Evolutionary conservation across 2,888 invertebrate genomes (phyloP), one percentile per base, ranked within the genome.

Genomic region (Synanthedon myopaeformis): DNA sequence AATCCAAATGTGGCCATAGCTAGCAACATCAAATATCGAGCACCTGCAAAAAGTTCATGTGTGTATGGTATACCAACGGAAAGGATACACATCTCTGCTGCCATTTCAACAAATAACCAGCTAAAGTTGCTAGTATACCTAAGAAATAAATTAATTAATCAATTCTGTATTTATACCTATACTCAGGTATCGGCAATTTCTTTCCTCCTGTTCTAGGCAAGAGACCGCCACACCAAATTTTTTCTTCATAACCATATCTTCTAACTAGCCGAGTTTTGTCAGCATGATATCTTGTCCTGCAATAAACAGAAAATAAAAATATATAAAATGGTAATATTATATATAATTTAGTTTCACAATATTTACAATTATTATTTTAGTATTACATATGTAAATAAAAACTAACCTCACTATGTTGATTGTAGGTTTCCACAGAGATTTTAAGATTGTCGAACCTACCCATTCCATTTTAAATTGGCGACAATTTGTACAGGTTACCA

Each of bases 191-290:
- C 1, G 92, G 90, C 4, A 90, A 70, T 54, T 79, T 77, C 41
- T 74, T 87, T 2, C 89, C 88, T 55, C 89, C 83, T 45, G 88
- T 68, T 64, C 93, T 91, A 0, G 96, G 95, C 54, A 96, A 76
- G 28, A 92, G 64, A 1, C 96, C 96, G 56, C 85, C 84, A 64
- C 88, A 87, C 64, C 92, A 84, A 51, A 95, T 79, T 58, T 81
- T 83, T 51, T 96, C 94, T 58, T 90, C 72, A 64, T 93, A 94
- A 1, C 95, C 96, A 70, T 92, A 90, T 62, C 94, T 89, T 54
- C 92, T 88, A 3, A 93, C 67, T 11, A 91, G 64, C 3, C 91
- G 91, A 2, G 92, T 62, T 82, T 90, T 90, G 56, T 91, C 90
- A 54, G 91, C 88, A 80, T 92, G 89, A 74, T 92, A 91, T 59